A percentile compares a stretch with the other conserved stretches of the same genome.
These are phyloP conservation scores for Centropristis striata DNA, from an alignment of 2,113 vertebrate species.

Conservation along the genomic window DNA sequence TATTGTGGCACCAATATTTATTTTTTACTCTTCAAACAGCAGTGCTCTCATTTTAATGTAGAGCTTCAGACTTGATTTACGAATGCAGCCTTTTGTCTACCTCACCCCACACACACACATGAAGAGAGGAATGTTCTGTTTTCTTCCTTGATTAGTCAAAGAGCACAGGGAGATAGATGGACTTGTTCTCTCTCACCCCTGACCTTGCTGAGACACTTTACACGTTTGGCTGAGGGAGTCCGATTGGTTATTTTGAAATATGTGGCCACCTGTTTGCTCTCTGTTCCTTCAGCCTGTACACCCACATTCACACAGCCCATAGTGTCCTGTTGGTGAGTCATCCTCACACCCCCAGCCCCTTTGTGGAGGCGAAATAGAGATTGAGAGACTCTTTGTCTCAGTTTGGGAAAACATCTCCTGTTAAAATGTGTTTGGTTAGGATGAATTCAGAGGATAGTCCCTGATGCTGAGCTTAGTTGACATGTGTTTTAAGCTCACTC, in stretches of 20 bases:
- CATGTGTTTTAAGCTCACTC: slow-evolving; percentile 22
- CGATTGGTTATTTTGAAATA: slow-evolving; percentile 35
- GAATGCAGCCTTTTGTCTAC: background rate
- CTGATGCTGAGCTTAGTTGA: slow-evolving; percentile 39
- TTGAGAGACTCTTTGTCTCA: slow-evolving; percentile 63
- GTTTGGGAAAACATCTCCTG: slow-evolving; percentile 42
- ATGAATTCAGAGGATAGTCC: slow-evolving; percentile 19
- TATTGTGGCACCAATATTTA: too few species aligned
- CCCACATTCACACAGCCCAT: slow-evolving; percentile 49
- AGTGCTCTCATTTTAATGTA: too few species aligned
- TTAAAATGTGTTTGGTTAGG: slow-evolving; percentile 56
- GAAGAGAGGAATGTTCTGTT: slow-evolving; percentile 26
- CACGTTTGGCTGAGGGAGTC: slow-evolving; percentile 14
- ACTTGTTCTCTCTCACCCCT: slow-evolving; percentile 43
- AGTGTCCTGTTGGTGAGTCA: slow-evolving; percentile 73
- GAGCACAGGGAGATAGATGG: slow-evolving; percentile 23
- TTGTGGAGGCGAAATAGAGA: slow-evolving; percentile 47
- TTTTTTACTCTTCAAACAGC: too few species aligned
- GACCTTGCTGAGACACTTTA: slow-evolving; percentile 32
- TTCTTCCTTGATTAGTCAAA: slow-evolving; percentile 20
- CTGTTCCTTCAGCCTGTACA: slow-evolving; percentile 14
- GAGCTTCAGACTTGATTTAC: too few species aligned
- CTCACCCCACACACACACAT: slow-evolving; percentile 8
- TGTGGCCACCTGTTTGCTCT: background rate
- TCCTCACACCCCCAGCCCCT: slow-evolving; percentile 40